Evolutionary conservation across 2,888 invertebrate species (phyloP).

Genomic region (Heteromyza rotundicornis): DNA sequence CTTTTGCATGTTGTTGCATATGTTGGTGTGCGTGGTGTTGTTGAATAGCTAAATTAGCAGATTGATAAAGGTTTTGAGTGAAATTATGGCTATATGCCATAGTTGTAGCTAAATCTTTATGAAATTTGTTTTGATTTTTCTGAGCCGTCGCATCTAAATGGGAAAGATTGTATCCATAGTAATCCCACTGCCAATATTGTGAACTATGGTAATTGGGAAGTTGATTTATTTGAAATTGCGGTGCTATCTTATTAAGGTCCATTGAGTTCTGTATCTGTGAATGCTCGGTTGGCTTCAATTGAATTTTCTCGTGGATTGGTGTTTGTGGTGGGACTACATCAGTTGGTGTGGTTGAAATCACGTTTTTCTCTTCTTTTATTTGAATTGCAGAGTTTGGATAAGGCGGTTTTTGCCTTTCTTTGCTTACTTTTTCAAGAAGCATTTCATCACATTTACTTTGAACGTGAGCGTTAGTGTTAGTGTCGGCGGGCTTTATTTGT

Average conservation of each 20-base stretch:
- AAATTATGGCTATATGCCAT: constrained; percentile 62
- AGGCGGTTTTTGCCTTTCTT: constrained; percentile 32
- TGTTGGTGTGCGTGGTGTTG: constrained; percentile 59
- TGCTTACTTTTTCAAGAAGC: constrained; percentile 21
- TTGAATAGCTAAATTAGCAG: constrained; percentile 57
- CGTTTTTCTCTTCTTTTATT: constrained; percentile 55
- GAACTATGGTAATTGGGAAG: constrained; percentile 72
- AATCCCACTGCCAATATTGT: constrained; percentile 73
- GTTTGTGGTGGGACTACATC: constrained; percentile 26
- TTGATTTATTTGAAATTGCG: constrained; percentile 71
- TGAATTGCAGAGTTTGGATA: constrained; percentile 34
- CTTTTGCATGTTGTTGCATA: constrained; percentile 53
- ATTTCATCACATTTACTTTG: background rate
- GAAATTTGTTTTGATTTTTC: constrained; percentile 68
- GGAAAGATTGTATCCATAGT: constrained; percentile 68
- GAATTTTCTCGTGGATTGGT: constrained; percentile 46
- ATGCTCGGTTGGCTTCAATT: constrained; percentile 46
- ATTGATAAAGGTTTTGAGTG: constrained; percentile 60
- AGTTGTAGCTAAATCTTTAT: constrained; percentile 62
- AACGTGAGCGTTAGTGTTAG: too few species aligned
- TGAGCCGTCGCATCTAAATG: constrained; percentile 66
- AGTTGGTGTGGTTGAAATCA: constrained; percentile 25
- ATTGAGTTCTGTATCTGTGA: constrained; percentile 50
- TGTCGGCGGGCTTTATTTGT: background rate
- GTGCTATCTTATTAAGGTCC: constrained; percentile 67